Percentiles rank a stretch among this genome's conserved stretches.
These are phyloP conservation scores for Manacus vitellinus DNA, from an alignment of 2,113 vertebrate genomes.

Conservation along the genomic window DNA sequence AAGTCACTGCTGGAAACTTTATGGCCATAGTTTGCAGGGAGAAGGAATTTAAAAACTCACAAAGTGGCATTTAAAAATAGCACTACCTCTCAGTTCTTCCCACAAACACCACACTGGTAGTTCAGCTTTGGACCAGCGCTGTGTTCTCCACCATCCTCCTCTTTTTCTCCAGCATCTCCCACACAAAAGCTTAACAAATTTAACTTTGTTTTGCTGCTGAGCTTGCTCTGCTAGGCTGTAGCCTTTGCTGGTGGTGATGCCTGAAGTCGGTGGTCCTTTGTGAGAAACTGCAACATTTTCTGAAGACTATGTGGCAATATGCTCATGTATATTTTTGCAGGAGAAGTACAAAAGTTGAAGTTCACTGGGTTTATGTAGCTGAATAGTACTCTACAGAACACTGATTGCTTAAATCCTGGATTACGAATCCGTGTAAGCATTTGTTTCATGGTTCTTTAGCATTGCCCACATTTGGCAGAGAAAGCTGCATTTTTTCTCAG, in stretches of 20 bases:
- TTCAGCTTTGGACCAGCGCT: not conserved
- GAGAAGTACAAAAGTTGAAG: constrained; percentile 27
- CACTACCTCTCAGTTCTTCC: not conserved
- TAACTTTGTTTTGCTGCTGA: not conserved
- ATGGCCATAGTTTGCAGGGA: not conserved
- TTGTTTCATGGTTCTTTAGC: constrained; percentile 55
- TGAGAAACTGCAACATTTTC: not conserved
- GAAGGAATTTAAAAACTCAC: not conserved
- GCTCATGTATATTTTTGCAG: constrained; percentile 20
- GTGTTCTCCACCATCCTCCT: not conserved
- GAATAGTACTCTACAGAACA: not conserved
- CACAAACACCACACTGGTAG: not conserved
- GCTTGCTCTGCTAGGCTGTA: not conserved
- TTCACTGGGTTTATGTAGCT: constrained; percentile 23
- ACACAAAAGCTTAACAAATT: not conserved
- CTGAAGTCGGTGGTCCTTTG: not conserved
- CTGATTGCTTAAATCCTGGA: constrained; percentile 30
- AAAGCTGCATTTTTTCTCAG: constrained; percentile 24
- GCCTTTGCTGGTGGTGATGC: not conserved
- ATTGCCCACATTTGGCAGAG: constrained; percentile 42
- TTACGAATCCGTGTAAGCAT: constrained; percentile 56
- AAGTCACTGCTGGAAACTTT: not conserved
- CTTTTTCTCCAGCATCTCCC: not conserved
- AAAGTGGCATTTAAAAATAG: not conserved
- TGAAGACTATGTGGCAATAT: constrained; percentile 2